Conservation (phyloP, 2,113 vertebrate species). For the Caranx ignobilis region DNA sequence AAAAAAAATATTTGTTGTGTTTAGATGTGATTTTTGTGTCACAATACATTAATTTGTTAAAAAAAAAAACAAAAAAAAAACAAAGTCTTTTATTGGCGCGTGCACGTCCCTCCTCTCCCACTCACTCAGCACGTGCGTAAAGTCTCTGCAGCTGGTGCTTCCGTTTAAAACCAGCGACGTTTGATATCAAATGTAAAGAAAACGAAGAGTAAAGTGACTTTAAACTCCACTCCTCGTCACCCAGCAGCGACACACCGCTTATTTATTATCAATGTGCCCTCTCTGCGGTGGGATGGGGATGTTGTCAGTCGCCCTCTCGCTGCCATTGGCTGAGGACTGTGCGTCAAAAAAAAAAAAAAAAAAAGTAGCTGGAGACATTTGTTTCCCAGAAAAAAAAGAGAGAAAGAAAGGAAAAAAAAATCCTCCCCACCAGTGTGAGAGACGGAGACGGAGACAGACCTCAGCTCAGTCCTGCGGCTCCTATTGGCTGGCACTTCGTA, state of each 20-base stretch:
- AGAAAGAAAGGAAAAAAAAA: constrained; percentile 35
- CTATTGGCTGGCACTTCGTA: constrained; percentile 85
- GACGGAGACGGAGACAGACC: constrained; percentile 84
- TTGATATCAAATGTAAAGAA: constrained; percentile 22
- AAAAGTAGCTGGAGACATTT: constrained; percentile 96
- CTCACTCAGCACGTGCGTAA: not conserved
- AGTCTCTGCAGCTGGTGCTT: not conserved
- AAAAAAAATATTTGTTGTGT: not conserved
- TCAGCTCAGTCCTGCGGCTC: constrained; percentile 86
- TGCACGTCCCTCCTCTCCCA: not conserved
- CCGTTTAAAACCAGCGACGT: not conserved
- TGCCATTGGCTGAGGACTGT: constrained; percentile 98
- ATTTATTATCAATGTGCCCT: constrained; percentile 85
- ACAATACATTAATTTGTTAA: no score
- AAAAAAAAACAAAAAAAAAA: no score
- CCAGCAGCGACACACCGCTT: constrained; percentile 35
- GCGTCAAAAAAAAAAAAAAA: constrained; percentile 90
- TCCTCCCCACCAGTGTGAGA: constrained; percentile 89
- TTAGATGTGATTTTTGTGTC: not conserved
- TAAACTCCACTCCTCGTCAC: constrained; percentile 59
- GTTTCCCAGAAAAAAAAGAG: constrained; percentile 88
- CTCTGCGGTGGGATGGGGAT: constrained; percentile 87
- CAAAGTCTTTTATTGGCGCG: constrained; percentile 15
- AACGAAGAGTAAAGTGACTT: constrained; percentile 38
- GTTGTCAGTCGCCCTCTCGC: constrained; percentile 91